Conservation (phyloP, 2,888 invertebrate genomes). For the Dasypogon diadema region DNA sequence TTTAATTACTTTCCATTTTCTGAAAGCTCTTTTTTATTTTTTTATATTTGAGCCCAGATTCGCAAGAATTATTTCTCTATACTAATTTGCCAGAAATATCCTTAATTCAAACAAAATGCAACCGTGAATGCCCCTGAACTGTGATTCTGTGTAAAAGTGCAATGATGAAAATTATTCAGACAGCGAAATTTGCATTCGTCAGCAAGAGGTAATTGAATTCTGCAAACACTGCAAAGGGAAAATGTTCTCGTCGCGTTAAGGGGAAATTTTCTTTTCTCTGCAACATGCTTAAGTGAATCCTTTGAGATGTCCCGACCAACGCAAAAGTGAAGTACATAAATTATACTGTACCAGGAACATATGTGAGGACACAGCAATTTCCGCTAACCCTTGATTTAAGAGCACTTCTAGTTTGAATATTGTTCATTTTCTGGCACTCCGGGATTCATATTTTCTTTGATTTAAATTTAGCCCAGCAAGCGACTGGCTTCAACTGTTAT, state of each 20-base stretch:
- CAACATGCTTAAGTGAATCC: constrained; percentile 6
- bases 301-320: neutral
- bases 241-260: neutral
- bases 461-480: constrained; percentile 10
- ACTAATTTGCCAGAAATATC: no score
- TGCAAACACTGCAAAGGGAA: neutral
- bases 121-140: no score
- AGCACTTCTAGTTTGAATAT: neutral
- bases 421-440: neutral
- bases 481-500: neutral
- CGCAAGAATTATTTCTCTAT: no score
- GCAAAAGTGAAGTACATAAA: neutral
- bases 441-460: neutral
- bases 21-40: no score
- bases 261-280: constrained; percentile 1
- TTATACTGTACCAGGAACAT: neutral
- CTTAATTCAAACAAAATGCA: no score
- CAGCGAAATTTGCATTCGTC: constrained; percentile 28
- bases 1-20: no score
- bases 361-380: neutral
- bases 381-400: neutral
- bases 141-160: neutral
- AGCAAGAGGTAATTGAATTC: constrained; percentile 29
- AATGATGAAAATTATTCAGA: constrained; percentile 14
- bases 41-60: no score